Conservation (phyloP, 2,113 vertebrate genomes). For the Pseudolaguvia tuberculata region DNA sequence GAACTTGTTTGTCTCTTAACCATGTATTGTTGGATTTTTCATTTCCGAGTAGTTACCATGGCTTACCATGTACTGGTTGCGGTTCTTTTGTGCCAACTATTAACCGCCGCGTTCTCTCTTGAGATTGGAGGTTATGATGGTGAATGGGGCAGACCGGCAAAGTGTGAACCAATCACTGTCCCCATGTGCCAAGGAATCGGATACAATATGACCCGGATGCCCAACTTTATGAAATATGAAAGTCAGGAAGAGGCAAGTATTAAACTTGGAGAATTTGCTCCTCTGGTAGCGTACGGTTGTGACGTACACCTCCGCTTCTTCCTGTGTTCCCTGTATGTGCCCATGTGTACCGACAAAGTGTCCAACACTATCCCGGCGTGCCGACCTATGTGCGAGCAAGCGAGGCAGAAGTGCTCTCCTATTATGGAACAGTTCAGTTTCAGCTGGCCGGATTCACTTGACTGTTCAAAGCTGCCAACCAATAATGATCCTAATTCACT, state of each 20-base stretch:
- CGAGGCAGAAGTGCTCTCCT: conserved; percentile 79
- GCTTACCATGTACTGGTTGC: conserved; percentile 26
- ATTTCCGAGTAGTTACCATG: conserved; percentile 34
- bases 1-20: conserved; percentile 2
- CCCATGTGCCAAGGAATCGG: conserved; percentile 86
- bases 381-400: conserved; percentile 85
- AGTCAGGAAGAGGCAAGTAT: conserved; percentile 77
- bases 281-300: conserved; percentile 83
- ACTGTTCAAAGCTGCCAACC: conserved; percentile 77
- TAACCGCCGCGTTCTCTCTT: conserved; percentile 59
- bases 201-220: conserved; percentile 86
- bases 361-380: conserved; percentile 83
- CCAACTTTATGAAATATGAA: conserved; percentile 82
- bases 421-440: conserved; percentile 84
- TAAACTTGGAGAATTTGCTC: conserved; percentile 80
- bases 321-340: conserved; percentile 83
- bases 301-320: conserved; percentile 85
- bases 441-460: conserved; percentile 81
- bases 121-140: conserved; percentile 74
- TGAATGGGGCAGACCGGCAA: conserved; percentile 69
- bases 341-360: conserved; percentile 86
- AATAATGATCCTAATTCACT: conserved; percentile 82
- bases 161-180: conserved; percentile 79
- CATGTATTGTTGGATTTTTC: conserved; percentile 12
- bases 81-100: conserved; percentile 59